Evolutionary conservation across 2,888 invertebrate species (phyloP).

Genomic region (Drosophila neonasuta): DNA sequence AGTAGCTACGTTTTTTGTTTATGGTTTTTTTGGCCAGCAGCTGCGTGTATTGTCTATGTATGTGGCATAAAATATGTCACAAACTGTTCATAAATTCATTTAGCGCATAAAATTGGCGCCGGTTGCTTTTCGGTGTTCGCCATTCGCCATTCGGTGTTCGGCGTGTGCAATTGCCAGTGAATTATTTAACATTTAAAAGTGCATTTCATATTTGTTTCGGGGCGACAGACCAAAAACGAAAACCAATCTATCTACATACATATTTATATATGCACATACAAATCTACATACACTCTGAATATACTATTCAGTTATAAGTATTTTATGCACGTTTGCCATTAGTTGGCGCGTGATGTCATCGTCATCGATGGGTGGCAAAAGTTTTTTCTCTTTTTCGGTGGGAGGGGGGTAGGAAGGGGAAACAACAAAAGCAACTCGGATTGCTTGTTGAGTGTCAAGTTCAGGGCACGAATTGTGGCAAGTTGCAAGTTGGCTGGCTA

Average conservation of each 20-base stretch:
- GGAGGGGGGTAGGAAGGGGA: neutral
- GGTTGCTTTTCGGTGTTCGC: conserved; percentile 2
- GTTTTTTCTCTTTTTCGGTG: conserved; percentile 5
- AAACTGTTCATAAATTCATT: conserved; percentile 69
- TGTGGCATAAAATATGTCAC: conserved; percentile 55
- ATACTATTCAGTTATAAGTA: conserved; percentile 36
- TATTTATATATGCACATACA: conserved; percentile 12
- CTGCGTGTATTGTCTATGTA: conserved; percentile 17
- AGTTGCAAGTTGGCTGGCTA: conserved; percentile 46
- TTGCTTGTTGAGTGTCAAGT: conserved; percentile 54
- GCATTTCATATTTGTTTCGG: conserved; percentile 51
- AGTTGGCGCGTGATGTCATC: conserved; percentile 61
- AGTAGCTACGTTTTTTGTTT: neutral
- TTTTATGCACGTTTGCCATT: conserved; percentile 63
- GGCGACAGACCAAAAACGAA: conserved; percentile 52
- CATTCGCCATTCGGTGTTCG: neutral
- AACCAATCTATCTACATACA: conserved; percentile 31
- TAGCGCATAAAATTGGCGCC: conserved; percentile 55
- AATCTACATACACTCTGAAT: conserved; percentile 10
- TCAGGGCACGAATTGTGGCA: conserved; percentile 38
- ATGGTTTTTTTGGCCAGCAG: conserved; percentile 22
- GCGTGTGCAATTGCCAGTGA: conserved; percentile 52
- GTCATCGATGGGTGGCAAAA: conserved; percentile 51
- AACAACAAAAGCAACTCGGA: conserved; percentile 12
- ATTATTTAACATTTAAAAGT: conserved; percentile 66